Evolutionary conservation across 2,888 invertebrate species (phyloP), one percentile per base, ranked within the genome.

Genomic region (Chymomyza amoena): DNA sequence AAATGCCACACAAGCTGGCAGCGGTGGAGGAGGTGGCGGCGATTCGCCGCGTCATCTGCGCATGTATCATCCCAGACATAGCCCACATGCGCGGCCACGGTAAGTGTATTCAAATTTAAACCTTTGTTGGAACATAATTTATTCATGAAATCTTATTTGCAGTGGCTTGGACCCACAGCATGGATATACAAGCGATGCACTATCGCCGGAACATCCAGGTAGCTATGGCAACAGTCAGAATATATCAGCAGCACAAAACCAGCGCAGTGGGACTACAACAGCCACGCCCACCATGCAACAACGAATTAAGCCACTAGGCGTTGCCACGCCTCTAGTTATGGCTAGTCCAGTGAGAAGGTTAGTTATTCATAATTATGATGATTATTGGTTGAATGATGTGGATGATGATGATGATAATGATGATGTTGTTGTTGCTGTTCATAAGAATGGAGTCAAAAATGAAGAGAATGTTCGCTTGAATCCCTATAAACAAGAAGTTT

Each of bases 261-360:
- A 78, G 16, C 93, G 80, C 92, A 93, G 81, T 90, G 91, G 87
- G 77, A 93, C 78, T 50, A 83, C 89, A 90, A 93, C 87, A 68
- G 91, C 92, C 67, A 96, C 96, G 88, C 96, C 96, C 68, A 97
- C 97, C 64, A 96, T 96, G 95, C 97, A 97, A 92, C 97, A 97
- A 92, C 93, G 97, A 89, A 96, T 97, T 89, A 97, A 97, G 92
- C 96, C 96, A 72, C 93, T 97, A 70, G 97, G 97, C 64, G 96
- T 97, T 80, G 96, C 97, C 70, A 97, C 97, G 76, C 97, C 97
- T 52, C 93, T 97, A 68, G 96, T 97, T 9, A 94, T 97, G 93
- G 96, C 95, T 93, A 97, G 96, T 93, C 97, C 97, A 72, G 96
- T 97, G 84, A 93, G 97, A 93, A 96, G 97, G 97, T 97, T 94